Evolutionary conservation across 30 jellyfish, hydroid and myxozoan species (phyloP).

Genomic region (Sanderia malayensis): DNA sequence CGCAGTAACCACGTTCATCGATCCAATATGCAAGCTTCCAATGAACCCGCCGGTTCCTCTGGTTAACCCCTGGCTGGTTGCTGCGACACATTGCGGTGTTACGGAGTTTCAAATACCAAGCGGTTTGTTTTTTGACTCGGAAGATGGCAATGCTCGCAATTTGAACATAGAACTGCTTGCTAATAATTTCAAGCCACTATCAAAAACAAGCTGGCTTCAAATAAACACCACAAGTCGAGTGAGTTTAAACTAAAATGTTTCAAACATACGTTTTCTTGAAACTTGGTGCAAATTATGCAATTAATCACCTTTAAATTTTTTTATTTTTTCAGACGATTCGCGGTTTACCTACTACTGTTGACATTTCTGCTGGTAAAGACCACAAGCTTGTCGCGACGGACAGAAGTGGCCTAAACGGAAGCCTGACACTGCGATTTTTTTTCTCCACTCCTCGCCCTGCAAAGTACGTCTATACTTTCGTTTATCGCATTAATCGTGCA

Average conservation of each 20-base stretch:
- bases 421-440: conserved; percentile 21
- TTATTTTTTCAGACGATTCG: conserved; percentile 13
- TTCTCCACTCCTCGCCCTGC: conserved; percentile 12
- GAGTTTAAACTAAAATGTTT: too few relatives aligned
- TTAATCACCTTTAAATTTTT: too few relatives aligned
- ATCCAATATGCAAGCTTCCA: conserved; percentile 67
- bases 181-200: conserved; percentile 3
- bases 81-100: conserved; percentile 54
- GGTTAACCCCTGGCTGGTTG: conserved; percentile 53
- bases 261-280: too few relatives aligned
- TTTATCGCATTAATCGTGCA: conserved; percentile 9
- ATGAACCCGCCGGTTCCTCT: conserved; percentile 83
- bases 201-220: conserved; percentile 49
- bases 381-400: conserved; percentile 65
- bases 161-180: conserved; percentile 24
- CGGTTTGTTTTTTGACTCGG: conserved; percentile 54
- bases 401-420: conserved; percentile 51
- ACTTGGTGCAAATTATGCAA: too few relatives aligned
- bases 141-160: conserved; percentile 77
- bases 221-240: too few relatives aligned
- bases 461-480: conserved; percentile 24
- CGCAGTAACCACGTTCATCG: conserved; percentile 29
- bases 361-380: conserved; percentile 8
- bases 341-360: conserved; percentile 39
- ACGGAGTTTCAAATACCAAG: conserved; percentile 42